phyloP scores from a whole-genome alignment of 2,888 invertebrate genomes.

The Tortrix viridana region DNA sequence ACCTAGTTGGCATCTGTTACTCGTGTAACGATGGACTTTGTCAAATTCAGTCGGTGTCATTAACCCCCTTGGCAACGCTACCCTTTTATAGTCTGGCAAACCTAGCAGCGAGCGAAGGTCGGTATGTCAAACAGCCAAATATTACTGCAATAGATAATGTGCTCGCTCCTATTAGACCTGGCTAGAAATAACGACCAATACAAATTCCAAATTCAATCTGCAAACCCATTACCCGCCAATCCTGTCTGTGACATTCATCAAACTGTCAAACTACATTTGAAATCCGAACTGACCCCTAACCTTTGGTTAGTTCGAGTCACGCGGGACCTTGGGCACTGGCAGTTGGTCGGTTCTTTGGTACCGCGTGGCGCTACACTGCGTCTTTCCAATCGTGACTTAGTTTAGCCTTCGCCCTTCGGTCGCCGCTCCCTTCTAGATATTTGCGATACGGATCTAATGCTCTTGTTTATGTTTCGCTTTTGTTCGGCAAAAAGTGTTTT shows the following conservation, averaged over 20 bases:
- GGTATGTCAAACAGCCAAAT: background rate
- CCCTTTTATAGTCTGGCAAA: too few relatives aligned
- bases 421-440: constrained; percentile 70
- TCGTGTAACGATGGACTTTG: too few relatives aligned
- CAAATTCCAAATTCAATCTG: constrained; percentile 6
- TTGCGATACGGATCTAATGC: constrained; percentile 65
- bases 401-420: constrained; percentile 76
- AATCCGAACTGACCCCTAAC: constrained; percentile 66
- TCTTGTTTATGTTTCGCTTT: constrained; percentile 53
- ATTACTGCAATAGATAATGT: too few relatives aligned
- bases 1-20: too few relatives aligned
- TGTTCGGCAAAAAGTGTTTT: constrained; percentile 51
- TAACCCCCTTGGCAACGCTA: too few relatives aligned
- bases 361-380: constrained; percentile 44
- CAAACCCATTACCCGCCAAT: constrained; percentile 32
- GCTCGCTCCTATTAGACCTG: background rate
- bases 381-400: constrained; percentile 77
- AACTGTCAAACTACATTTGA: constrained; percentile 62
- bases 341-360: constrained; percentile 45
- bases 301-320: constrained; percentile 68
- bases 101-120: too few relatives aligned
- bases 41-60: too few relatives aligned
- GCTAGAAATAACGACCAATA: constrained; percentile 1
- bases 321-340: constrained; percentile 71
- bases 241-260: constrained; percentile 60